These are phyloP conservation scores for Corapipo altera DNA, from an alignment of 2,113 vertebrate genomes.

Conservation along the genomic window DNA sequence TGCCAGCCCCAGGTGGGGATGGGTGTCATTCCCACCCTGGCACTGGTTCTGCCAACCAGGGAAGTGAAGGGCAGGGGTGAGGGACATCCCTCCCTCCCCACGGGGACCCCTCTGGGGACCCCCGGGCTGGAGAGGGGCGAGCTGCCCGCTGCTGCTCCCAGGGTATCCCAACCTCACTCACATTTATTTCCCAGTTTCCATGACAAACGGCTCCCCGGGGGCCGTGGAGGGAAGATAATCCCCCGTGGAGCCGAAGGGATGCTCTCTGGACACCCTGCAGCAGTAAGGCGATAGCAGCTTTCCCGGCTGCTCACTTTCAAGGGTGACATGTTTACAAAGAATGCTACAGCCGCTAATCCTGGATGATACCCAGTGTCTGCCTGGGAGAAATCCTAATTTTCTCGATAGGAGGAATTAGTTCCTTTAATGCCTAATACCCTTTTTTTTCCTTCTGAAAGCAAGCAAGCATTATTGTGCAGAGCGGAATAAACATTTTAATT, in stretches of 20 bases:
- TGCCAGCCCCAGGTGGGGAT: neutral
- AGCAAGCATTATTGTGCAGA: constrained; percentile 45
- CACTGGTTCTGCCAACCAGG: neutral
- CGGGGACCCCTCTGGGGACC: neutral
- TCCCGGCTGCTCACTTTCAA: constrained; percentile 55
- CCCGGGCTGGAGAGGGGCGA: rapidly evolving
- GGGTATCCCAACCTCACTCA: neutral
- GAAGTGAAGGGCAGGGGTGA: neutral
- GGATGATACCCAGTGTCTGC: constrained; percentile 60
- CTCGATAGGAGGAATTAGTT: constrained; percentile 58
- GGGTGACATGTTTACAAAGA: constrained; percentile 67
- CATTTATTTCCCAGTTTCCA: neutral
- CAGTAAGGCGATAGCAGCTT: constrained; percentile 19
- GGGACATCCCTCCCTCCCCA: neutral
- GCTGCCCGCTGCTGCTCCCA: neutral
- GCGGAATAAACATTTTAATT: constrained; percentile 65
- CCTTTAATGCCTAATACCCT: constrained; percentile 53
- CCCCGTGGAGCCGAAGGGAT: neutral
- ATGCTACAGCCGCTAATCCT: constrained; percentile 56
- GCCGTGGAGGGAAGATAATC: neutral
- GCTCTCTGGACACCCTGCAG: constrained; percentile 28
- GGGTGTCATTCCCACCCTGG: neutral
- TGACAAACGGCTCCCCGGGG: neutral
- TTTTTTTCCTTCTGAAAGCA: constrained; percentile 40
- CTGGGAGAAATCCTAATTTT: constrained; percentile 61